These are phyloP conservation scores for Protobothrops flavoviridis DNA, from an alignment of 2,113 vertebrate species.

Conservation along the genomic window DNA sequence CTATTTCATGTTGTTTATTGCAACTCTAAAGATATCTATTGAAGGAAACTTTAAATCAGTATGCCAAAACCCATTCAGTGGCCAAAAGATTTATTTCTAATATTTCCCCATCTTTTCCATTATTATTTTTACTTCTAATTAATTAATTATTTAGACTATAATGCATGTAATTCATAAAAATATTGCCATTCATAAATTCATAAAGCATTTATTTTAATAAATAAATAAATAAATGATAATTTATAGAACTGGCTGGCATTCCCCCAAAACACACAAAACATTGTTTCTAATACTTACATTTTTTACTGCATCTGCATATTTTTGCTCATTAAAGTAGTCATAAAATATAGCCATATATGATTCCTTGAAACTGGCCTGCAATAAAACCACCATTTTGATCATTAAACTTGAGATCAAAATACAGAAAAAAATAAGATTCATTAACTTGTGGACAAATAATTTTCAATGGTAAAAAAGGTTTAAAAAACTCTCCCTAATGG, in stretches of 20 bases:
- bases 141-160: background rate
- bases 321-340: slow-evolving; percentile 97
- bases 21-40: background rate
- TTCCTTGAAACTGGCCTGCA: slow-evolving; percentile 96
- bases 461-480: slow-evolving; percentile 12
- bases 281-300: slow-evolving; percentile 79
- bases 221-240: background rate
- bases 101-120: background rate
- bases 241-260: background rate
- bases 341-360: slow-evolving; percentile 97
- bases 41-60: background rate
- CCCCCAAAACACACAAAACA: slow-evolving; percentile 19
- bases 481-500: background rate
- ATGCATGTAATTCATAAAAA: background rate
- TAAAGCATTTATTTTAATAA: background rate
- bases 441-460: background rate
- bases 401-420: slow-evolving; percentile 21
- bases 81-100: background rate
- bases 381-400: slow-evolving; percentile 46
- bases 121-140: slow-evolving; percentile 1
- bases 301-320: slow-evolving; percentile 96
- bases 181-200: background rate
- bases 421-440: background rate
- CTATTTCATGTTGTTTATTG: background rate
- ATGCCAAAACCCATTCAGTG: background rate